phyloP scores from a whole-genome alignment of 1,140 invertebrate species.

The Triops longicaudatus region DNA sequence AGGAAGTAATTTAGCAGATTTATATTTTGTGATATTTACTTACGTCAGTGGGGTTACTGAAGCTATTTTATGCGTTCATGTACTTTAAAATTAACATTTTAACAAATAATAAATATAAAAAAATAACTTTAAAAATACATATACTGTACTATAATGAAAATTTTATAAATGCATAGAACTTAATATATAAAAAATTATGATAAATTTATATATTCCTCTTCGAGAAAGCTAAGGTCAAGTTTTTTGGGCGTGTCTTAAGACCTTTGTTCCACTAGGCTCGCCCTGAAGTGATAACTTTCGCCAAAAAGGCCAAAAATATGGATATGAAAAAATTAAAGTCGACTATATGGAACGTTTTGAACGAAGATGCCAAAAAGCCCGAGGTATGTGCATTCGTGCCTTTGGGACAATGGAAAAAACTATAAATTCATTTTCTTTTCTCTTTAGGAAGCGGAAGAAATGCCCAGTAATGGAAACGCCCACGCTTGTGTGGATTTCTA shows the following conservation, averaged over 20 bases:
- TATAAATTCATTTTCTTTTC: not conserved
- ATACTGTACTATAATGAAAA: no score
- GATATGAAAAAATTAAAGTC: slow-evolving; percentile 68
- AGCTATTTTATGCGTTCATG: no score
- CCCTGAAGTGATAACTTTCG: slow-evolving; percentile 53
- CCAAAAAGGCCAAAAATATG: slow-evolving; percentile 64
- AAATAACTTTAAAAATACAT: no score
- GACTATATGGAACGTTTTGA: slow-evolving; percentile 49
- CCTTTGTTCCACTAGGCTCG: not conserved
- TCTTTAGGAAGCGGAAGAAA: not conserved
- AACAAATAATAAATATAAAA: no score
- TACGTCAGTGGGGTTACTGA: no score
- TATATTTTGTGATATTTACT: no score
- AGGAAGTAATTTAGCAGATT: no score
- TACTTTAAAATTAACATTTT: no score
- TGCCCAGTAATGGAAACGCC: not conserved
- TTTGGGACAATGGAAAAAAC: slow-evolving; percentile 15
- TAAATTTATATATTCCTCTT: no score
- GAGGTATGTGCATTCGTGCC: not conserved
- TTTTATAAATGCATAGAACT: no score
- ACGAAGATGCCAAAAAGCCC: not conserved
- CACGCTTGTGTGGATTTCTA: slow-evolving; percentile 39
- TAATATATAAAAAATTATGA: no score
- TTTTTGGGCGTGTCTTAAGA: not conserved
- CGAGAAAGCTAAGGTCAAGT: not conserved